A percentile compares a stretch with the other conserved stretches of the same genome.
These are phyloP conservation scores for Synanthedon vespiformis DNA, from an alignment of 2,888 invertebrate species.

Conservation along the genomic window DNA sequence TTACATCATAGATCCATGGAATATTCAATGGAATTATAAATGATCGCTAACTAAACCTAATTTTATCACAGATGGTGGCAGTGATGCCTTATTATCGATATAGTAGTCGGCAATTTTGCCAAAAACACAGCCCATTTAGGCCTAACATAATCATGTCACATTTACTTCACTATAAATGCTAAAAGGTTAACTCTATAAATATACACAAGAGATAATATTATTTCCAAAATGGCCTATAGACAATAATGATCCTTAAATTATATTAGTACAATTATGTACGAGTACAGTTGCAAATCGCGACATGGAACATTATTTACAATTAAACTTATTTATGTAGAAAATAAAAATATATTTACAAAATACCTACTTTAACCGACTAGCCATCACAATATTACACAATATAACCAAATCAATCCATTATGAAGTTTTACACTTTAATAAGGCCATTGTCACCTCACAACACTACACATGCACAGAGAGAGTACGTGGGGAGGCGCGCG, in stretches of 20 bases:
- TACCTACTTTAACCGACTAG: slow-evolving; percentile 55
- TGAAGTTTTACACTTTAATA: slow-evolving; percentile 14
- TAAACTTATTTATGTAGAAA: not conserved
- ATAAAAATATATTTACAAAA: slow-evolving; percentile 26
- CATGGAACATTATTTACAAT: not conserved
- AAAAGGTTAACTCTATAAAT: not conserved
- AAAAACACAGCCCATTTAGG: slow-evolving; percentile 53
- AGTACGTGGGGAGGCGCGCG: slow-evolving; percentile 73
- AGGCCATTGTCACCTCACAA: slow-evolving; percentile 11
- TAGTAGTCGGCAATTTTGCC: slow-evolving; percentile 52
- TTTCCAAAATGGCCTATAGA: too few relatives aligned
- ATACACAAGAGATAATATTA: not conserved
- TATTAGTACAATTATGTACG: slow-evolving; percentile 3
- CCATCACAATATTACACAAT: slow-evolving; percentile 47
- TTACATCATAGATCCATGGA: slow-evolving; percentile 29
- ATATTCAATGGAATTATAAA: slow-evolving; percentile 46
- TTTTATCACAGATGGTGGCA: slow-evolving; percentile 66
- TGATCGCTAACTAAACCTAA: slow-evolving; percentile 44
- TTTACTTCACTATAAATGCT: slow-evolving; percentile 8
- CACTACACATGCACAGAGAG: slow-evolving; percentile 84
- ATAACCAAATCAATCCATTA: slow-evolving; percentile 7
- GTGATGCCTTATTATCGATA: slow-evolving; percentile 44
- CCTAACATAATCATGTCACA: slow-evolving; percentile 22
- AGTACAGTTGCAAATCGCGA: too few relatives aligned
- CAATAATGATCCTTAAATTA: too few relatives aligned